These are phyloP conservation scores for Megathymus violae DNA, from an alignment of 1,140 invertebrate species.

Conservation along the genomic window DNA sequence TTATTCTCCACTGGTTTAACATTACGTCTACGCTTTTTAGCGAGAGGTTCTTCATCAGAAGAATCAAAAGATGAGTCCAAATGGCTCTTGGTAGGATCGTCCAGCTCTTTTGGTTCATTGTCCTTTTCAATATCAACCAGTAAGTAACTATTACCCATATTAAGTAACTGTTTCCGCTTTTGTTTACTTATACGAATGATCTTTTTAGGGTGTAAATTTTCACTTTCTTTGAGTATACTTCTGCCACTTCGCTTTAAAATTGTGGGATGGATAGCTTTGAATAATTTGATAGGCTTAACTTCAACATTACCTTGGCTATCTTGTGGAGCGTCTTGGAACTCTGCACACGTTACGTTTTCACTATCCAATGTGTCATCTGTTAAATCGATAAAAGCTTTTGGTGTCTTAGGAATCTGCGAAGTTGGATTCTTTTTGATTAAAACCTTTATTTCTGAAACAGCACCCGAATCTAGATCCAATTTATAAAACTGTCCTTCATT, in stretches of 20 bases:
- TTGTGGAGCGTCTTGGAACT: background rate
- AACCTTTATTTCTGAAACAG: slow-evolving; percentile 56
- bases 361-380: slow-evolving; percentile 44
- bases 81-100: background rate
- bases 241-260: slow-evolving; percentile 25
- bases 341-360: background rate
- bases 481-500: slow-evolving; percentile 58
- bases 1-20: background rate
- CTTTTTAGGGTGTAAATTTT: background rate
- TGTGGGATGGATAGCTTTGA: slow-evolving; percentile 31
- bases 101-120: background rate
- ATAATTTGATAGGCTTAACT: slow-evolving; percentile 39
- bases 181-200: background rate
- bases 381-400: slow-evolving; percentile 50
- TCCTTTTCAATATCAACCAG: slow-evolving; percentile 23
- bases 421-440: slow-evolving; percentile 43
- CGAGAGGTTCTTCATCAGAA: slow-evolving; percentile 71
- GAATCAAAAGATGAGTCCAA: slow-evolving; percentile 34
- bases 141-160: slow-evolving; percentile 5
- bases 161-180: slow-evolving; percentile 5
- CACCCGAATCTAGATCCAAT: slow-evolving; percentile 52
- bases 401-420: slow-evolving; percentile 4
- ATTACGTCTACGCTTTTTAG: slow-evolving; percentile 58
- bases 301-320: background rate
- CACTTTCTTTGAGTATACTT: slow-evolving; percentile 4